These are phyloP conservation scores for Sebastes melanostomus DNA, from an alignment of 2,797 vertebrate species.

Conservation along the genomic window DNA sequence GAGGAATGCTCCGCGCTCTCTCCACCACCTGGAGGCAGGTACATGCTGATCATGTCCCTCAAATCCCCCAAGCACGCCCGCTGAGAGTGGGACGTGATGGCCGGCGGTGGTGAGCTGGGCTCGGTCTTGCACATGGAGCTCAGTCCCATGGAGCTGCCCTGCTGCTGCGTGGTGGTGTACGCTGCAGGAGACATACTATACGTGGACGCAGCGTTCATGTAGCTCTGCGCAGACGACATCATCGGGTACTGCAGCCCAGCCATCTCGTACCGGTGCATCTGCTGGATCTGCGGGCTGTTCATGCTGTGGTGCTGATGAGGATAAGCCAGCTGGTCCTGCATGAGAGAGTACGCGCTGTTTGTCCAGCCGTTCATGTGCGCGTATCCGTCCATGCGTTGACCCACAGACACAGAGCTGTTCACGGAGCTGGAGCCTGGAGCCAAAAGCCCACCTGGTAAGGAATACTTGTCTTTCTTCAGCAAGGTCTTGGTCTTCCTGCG, in stretches of 20 bases:
- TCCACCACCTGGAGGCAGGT: conserved; percentile 96
- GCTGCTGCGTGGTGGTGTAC: conserved; percentile 87
- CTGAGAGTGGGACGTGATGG: conserved; percentile 95
- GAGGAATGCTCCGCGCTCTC: conserved; percentile 91
- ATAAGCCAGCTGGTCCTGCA: conserved; percentile 97
- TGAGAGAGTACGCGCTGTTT: conserved; percentile 96
- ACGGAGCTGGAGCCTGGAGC: conserved; percentile 87
- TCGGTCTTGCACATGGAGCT: conserved; percentile 96
- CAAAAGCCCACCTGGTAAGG: conserved; percentile 91
- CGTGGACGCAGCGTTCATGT: conserved; percentile 96
- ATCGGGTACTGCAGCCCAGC: conserved; percentile 96
- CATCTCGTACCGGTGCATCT: conserved; percentile 99
- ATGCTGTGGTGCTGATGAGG: conserved; percentile 95
- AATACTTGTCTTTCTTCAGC: conserved; percentile 99
- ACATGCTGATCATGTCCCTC: conserved; percentile 99
- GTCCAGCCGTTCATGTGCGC: conserved; percentile 98
- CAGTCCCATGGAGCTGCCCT: conserved; percentile 88
- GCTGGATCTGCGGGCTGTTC: conserved; percentile 94
- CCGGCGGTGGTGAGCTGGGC: conserved; percentile 94
- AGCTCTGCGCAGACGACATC: conserved; percentile 96
- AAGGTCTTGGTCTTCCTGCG: conserved; percentile 99
- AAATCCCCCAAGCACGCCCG: conserved; percentile 97
- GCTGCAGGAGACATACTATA: conserved; percentile 92
- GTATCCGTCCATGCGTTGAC: conserved; percentile 96
- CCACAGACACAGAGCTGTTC: conserved; percentile 90